Conservation (phyloP, 2,888 invertebrate genomes). For the Stenodema calcarata region DNA sequence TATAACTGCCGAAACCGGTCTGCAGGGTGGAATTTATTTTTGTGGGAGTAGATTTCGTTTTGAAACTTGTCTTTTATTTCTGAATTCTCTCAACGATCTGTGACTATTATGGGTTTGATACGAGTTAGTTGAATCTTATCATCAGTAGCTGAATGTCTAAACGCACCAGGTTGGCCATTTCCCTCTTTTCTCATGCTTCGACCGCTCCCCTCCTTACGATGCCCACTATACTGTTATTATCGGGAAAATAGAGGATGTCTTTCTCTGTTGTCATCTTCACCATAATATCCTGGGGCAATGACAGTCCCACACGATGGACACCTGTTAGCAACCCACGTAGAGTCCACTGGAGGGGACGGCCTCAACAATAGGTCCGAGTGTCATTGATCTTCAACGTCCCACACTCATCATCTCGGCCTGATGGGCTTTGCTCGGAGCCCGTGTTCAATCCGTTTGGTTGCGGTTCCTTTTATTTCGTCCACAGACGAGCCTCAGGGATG, state of each 20-base stretch:
- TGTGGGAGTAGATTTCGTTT: no score
- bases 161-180: not conserved
- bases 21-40: no score
- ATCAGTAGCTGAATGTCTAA: no score
- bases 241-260: not conserved
- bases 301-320: not conserved
- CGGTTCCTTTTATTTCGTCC: constrained; percentile 1
- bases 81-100: no score
- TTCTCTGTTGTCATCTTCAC: not conserved
- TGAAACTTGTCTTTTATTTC: no score
- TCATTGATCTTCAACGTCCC: constrained; percentile 14
- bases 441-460: constrained; percentile 15
- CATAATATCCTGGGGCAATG: not conserved
- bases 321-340: not conserved
- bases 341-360: not conserved
- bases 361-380: not conserved
- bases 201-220: not conserved
- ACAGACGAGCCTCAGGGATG: not conserved
- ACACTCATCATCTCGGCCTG: constrained; percentile 16
- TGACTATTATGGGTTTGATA: no score
- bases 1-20: no score
- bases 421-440: not conserved
- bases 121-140: no score
- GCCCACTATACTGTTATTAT: not conserved
- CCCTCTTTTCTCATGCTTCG: not conserved